A percentile compares a stretch with the other conserved stretches of the same genome.
Evolutionary conservation across 1,140 invertebrate species (phyloP).

Genomic region (Pseudomyrmex gracilis): DNA sequence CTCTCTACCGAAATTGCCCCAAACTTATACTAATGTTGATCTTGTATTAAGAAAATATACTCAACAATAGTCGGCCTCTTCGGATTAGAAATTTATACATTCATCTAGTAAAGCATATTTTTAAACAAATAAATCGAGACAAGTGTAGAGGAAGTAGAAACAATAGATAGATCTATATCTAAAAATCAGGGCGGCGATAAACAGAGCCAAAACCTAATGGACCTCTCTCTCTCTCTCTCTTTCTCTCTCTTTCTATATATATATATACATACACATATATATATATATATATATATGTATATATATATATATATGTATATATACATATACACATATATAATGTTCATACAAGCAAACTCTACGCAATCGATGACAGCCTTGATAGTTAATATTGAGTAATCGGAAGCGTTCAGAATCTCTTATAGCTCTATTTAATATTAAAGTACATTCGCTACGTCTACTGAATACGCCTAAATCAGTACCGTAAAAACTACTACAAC

Average conservation of each 20-base stretch:
- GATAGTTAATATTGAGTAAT: slow-evolving; percentile 23
- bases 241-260: too few relatives aligned
- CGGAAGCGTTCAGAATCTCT: slow-evolving; percentile 15
- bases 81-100: slow-evolving; percentile 44
- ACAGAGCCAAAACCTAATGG: slow-evolving; percentile 52
- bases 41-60: slow-evolving; percentile 27
- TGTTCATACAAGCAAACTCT: slow-evolving; percentile 15
- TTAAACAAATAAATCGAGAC: slow-evolving; percentile 49
- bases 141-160: slow-evolving; percentile 66
- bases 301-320: slow-evolving; percentile 30
- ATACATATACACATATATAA: not conserved
- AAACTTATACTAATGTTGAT: slow-evolving; percentile 40
- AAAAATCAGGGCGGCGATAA: slow-evolving; percentile 70
- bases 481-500: slow-evolving; percentile 38
- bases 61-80: slow-evolving; percentile 38
- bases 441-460: not conserved
- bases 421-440: slow-evolving; percentile 43
- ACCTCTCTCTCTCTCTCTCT: slow-evolving; percentile 9
- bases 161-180: slow-evolving; percentile 74
- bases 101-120: slow-evolving; percentile 49
- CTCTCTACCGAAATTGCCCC: not conserved
- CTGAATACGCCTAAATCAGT: slow-evolving; percentile 18
- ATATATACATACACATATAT: too few relatives aligned
- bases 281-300: not conserved
- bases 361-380: slow-evolving; percentile 13